Base-by-base conservation (phyloP, 1,140 invertebrate species). In the Drosophila tristis region DNA sequence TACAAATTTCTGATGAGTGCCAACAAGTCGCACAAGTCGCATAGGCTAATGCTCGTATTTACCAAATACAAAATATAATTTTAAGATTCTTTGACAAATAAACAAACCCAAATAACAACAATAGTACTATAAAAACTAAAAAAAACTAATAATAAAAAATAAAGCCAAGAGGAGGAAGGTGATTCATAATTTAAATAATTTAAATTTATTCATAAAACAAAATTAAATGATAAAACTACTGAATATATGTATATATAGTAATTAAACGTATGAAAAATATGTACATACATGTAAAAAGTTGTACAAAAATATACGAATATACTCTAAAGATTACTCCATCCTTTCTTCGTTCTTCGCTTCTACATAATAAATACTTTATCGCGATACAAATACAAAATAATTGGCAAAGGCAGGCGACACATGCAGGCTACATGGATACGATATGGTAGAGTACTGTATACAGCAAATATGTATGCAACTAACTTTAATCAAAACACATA, bases 381-480 rank as follows among this genome's bases (percentile, higher is more conserved):
- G 44, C 62, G 51, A 49, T 62, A 61, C 49, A 63, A 74, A 71
- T 84, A 75, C 75, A 70, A 82, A 79, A 72, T 80, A 84, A 80
- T 84, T 84, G 80, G 80, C 80, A 84, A 84, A 85, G 84, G 55
- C 80, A 85, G 80, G 62, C 73, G 77, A 74, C 77, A 85, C 77
- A 63, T 58, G 77, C 58, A 68, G 15, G 63, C 53, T 43, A 68
- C 56, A 65, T 64, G 47, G n/a, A 56, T 56, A 61, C 58, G 63
- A 78, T 61, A 50, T 56, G 60, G 29, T 74, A 78, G 48, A 29
- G 47, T 29, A 51, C 20, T 25, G 23, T 25, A 26, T 44, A 48
- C 48, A 61, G 31, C 42, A 72, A 75, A 58, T 15, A 1, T 29
- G 42, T 16, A 61, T 79, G 68, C 39, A 75, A 23, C 63, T 71